Base-by-base conservation (phyloP, 2,113 vertebrate genomes). In the Cyprinodon tularosa region DNA sequence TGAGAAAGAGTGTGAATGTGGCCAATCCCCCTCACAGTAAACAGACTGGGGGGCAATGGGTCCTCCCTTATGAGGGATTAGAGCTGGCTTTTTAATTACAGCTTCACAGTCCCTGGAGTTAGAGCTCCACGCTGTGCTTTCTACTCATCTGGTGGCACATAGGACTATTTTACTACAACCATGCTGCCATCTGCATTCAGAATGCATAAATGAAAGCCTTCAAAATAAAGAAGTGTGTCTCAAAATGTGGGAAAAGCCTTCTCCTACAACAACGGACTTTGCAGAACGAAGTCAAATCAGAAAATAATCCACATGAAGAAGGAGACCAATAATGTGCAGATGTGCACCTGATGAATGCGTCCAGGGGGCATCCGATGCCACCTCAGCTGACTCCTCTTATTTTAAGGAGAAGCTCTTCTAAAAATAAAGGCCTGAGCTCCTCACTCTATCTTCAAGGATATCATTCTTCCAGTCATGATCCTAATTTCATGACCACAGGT, bases 61-160 rank as follows among this genome's bases (percentile, higher is more conserved):
- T 77, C 83, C 65, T 76, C 86, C 77, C 74, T 84, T 76, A 84
- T 86, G 83, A 77, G 65, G 86, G 89, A 92, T 93, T 92, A 92
- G 78, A 78, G 50, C 63, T 66, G 63, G 76, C 84, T 86, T 90
- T 87, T 89, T 91, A 91, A 93, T 92, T 91, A 91, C 85, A 83
- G 82, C 79, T 83, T 71, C 77, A 61, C 64, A 71, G 79, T 87
- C 82, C 79, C 86, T 40, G 47, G 86, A 85, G 86, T 70, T 64
- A 63, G 77, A 71, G 82, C 85, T 84, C 68, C 75, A 78, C 66
- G 62, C 77, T 68, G 78, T 11, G 10, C 78, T 66, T 61, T n/a
- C 61, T 57, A 60, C 76, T 74, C 57, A 76, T 75, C 76, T 57
- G 69, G 66, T 81, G 82, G 76, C 66, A 70, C 67, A 61, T 68